Evolutionary conservation across 2,797 vertebrate genomes (phyloP), one percentile per base, ranked within the genome.

Genomic region (Notolepis coatsorum): DNA sequence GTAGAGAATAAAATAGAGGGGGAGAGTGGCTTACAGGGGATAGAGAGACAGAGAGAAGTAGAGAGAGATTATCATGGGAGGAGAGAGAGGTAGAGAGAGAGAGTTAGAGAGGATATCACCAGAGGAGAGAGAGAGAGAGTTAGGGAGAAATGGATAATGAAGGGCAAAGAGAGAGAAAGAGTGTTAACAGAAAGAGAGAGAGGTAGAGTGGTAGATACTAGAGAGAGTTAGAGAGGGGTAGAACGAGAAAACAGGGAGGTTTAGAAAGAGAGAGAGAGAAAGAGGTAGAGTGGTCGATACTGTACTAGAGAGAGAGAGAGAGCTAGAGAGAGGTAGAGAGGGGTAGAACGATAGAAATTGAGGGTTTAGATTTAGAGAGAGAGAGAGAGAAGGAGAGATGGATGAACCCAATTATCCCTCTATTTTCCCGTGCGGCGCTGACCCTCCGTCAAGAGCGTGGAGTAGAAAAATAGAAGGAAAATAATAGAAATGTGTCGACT

Each of bases 401-500:
- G 89, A 92, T 92, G 89, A 88, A 84, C 85, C 80, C 81, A 91
- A 90, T 92, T 92, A 92, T 87, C 54, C 75, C 23, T 53, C 58
- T 84, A 80, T 91, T 90, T 89, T 87, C 77, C 69, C 75, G 81
- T 66, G 66, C 23, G 30, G 67, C 39, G 20, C 68, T 65, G 78
- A 84, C 72, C 57, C 68, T 53, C 71, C 68, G 75, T 84, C 80
- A 81, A 79, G n/a, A 77, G 81, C 70, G 37, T 65, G 43, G 65
- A 71, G 68, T 45, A 67, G 71, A 65, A 63, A 80, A 68, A 76
- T 68, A 76, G 73, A 85, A 77, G 60, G 79, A 82, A 84, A 88
- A 89, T 89, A 84, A 90, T 90, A 90, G 74, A 88, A 89, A 89
- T 86, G 86, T 90, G 89, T 84, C 28, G 82, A 88, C 88, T 91